Conservation (phyloP, 64 coral and sea anemone species). For the Pachyseris speciosa region DNA sequence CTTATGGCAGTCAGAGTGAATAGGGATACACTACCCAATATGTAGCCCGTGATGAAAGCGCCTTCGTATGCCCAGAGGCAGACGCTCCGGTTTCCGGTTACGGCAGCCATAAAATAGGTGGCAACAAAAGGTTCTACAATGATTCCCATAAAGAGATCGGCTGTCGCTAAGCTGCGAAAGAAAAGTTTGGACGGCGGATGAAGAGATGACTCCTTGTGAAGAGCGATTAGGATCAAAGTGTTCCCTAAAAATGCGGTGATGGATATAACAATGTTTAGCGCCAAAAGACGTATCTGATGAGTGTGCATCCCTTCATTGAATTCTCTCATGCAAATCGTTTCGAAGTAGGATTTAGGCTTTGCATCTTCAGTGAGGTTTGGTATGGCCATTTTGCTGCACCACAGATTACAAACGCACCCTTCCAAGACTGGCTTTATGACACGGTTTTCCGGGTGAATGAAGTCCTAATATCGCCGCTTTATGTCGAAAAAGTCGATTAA, state of each 20-base stretch:
- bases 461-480: too few species aligned
- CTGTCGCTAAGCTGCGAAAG: background rate
- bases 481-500: too few species aligned
- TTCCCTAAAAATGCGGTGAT: background rate
- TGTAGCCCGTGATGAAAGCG: background rate
- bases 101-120: background rate
- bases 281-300: background rate
- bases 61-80: background rate
- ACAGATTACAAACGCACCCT: too few species aligned
- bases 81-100: background rate
- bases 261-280: background rate
- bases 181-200: constrained; percentile 6
- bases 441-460: too few species aligned
- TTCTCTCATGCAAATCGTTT: background rate
- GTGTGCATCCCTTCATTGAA: background rate
- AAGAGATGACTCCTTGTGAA: background rate
- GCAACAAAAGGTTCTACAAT: background rate
- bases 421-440: too few species aligned
- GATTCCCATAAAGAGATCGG: background rate
- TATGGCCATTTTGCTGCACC: background rate
- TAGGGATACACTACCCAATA: background rate
- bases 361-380: background rate
- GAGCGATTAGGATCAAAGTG: background rate
- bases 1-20: constrained; percentile 1
- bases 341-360: background rate